Evolutionary conservation across 2,888 invertebrate genomes (phyloP).

Genomic region (Acrobasis consociella): DNA sequence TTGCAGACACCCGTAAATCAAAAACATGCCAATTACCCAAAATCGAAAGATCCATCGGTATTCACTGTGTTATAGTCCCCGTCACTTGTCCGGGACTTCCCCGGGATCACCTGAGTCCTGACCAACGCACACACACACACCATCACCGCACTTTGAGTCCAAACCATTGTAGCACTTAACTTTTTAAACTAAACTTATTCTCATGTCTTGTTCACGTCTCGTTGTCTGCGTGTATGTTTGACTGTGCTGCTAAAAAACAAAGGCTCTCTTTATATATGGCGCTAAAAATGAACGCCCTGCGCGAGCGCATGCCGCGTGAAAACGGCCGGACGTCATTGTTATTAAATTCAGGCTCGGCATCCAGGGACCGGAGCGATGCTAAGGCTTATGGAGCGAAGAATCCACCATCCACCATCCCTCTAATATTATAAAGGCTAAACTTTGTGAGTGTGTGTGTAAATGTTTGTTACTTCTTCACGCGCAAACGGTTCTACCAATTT

Average conservation of each 20-base stretch:
- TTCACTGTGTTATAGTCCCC: conserved; percentile 85
- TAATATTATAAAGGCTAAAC: too few relatives aligned
- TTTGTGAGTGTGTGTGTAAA: too few relatives aligned
- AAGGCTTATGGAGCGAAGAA: background rate
- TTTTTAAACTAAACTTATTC: conserved; percentile 36
- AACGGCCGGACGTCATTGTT: conserved; percentile 80
- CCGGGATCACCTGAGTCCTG: conserved; percentile 74
- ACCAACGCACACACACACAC: conserved; percentile 67
- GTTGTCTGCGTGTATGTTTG: conserved; percentile 45
- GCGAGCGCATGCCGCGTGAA: conserved; percentile 71
- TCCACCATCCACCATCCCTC: too few relatives aligned
- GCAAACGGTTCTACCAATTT: too few relatives aligned
- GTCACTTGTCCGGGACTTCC: conserved; percentile 75
- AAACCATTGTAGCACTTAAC: conserved; percentile 58
- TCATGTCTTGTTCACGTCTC: conserved; percentile 46
- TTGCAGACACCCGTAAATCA: too few relatives aligned
- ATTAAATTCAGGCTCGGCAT: conserved; percentile 52
- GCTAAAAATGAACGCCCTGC: conserved; percentile 70
- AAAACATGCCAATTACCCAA: conserved; percentile 76
- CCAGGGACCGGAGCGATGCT: conserved; percentile 37
- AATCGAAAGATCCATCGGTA: conserved; percentile 88
- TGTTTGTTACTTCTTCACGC: too few relatives aligned
- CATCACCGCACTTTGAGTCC: conserved; percentile 60
- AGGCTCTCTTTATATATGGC: conserved; percentile 71
- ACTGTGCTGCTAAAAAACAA: conserved; percentile 75